Evolutionary conservation across 2,797 vertebrate species (phyloP).

Genomic region (Furcifer pardalis): DNA sequence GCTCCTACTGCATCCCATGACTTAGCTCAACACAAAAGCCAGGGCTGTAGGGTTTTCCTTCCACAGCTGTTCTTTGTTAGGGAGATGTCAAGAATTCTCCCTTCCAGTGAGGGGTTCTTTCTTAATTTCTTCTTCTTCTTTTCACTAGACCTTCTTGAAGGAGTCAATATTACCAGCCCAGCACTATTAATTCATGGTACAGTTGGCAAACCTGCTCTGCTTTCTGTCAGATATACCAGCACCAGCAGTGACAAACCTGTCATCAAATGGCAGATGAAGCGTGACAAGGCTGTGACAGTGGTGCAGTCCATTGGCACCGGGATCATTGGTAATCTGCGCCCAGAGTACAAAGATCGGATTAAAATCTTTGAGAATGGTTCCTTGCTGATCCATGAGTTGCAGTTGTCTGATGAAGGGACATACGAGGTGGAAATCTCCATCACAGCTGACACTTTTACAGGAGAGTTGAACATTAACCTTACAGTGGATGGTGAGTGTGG

Average conservation of each 20-base stretch:
- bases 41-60: too few relatives aligned
- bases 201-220: conserved; percentile 86
- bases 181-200: conserved; percentile 86
- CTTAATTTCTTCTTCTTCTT: not conserved
- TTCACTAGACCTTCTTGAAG: conserved; percentile 79
- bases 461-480: conserved; percentile 90
- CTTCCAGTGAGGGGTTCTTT: not conserved
- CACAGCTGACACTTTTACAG: conserved; percentile 95
- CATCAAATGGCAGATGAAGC: conserved; percentile 96
- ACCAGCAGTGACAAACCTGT: conserved; percentile 91
- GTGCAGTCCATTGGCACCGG: conserved; percentile 94
- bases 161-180: conserved; percentile 93
- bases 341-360: conserved; percentile 91
- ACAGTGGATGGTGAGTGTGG: conserved; percentile 89
- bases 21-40: not conserved
- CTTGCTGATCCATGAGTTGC: conserved; percentile 89
- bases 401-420: conserved; percentile 88
- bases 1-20: not conserved
- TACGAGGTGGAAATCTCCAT: conserved; percentile 98
- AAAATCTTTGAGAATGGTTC: conserved; percentile 93
- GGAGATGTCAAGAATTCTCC: too few relatives aligned
- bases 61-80: too few relatives aligned
- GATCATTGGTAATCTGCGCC: conserved; percentile 92
- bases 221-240: conserved; percentile 93
- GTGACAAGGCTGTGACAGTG: conserved; percentile 90